Evolutionary conservation across 2,113 vertebrate genomes (phyloP).

Genomic region (Conger conger): DNA sequence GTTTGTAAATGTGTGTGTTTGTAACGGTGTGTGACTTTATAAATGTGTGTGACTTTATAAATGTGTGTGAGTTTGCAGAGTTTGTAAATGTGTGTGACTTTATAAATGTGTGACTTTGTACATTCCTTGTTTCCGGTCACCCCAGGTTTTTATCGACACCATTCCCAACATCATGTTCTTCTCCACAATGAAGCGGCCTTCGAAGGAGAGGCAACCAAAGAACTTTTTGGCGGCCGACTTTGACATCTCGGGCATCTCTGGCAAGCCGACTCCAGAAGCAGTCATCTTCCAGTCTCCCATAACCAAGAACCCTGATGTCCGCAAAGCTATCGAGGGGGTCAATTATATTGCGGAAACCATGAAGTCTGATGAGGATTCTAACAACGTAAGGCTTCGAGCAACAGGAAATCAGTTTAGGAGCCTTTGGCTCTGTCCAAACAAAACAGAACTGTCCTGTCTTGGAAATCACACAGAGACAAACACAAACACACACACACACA

Average conservation of each 20-base stretch:
- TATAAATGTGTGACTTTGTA: neutral
- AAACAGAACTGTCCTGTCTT: neutral
- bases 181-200: conserved; percentile 95
- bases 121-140: conserved; percentile 19
- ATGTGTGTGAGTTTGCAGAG: neutral
- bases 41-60: neutral
- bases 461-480: too few species aligned
- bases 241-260: conserved; percentile 96
- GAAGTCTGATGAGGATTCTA: conserved; percentile 94
- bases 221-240: conserved; percentile 83
- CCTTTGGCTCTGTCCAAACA: neutral
- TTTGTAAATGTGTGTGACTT: neutral
- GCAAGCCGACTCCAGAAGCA: conserved; percentile 80
- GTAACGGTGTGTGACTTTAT: too few species aligned
- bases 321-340: conserved; percentile 91
- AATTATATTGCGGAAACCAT: conserved; percentile 98
- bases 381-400: conserved; percentile 74
- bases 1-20: neutral
- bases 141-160: conserved; percentile 94
- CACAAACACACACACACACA: too few species aligned
- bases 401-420: neutral
- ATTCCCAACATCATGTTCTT: conserved; percentile 98
- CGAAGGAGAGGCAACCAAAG: conserved; percentile 83
- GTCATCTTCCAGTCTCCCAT: conserved; percentile 86
- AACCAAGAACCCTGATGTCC: conserved; percentile 90